A percentile compares a stretch with the other conserved stretches of the same genome.
These are phyloP conservation scores for Drosophila hamatofila DNA, from an alignment of 2,888 invertebrate species.

Conservation along the genomic window DNA sequence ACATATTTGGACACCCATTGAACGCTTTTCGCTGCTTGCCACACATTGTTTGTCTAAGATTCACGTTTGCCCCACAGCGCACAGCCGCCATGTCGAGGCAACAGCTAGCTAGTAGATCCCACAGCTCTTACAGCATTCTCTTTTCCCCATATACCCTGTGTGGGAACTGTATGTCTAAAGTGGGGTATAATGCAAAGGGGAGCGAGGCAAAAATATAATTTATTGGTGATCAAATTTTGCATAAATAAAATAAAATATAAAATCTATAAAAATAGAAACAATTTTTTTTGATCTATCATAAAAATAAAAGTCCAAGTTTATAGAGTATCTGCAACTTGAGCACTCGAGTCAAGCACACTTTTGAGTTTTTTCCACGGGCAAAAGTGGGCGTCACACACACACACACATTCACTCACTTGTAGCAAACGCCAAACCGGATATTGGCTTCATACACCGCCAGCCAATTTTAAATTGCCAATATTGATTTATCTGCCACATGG, in stretches of 20 bases:
- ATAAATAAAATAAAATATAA: background rate
- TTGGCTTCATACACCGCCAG: constrained; percentile 80
- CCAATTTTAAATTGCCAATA: constrained; percentile 81
- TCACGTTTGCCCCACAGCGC: constrained; percentile 53
- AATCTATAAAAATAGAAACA: background rate
- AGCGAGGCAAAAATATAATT: background rate
- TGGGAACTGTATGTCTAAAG: rapidly evolving
- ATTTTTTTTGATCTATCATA: background rate
- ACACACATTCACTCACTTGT: constrained; percentile 13
- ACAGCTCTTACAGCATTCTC: background rate
- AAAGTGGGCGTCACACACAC: constrained; percentile 40
- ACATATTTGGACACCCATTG: constrained; percentile 29
- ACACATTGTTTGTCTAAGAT: constrained; percentile 73
- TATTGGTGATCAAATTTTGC: background rate
- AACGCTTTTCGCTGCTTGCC: constrained; percentile 48
- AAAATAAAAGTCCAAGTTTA: background rate
- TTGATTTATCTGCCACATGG: constrained; percentile 80
- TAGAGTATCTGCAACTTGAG: background rate
- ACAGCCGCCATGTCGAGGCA: background rate
- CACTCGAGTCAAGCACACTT: background rate
- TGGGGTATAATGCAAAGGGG: background rate
- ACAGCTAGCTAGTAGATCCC: background rate
- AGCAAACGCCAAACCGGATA: constrained; percentile 72
- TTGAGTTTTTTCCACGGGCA: background rate
- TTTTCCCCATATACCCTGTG: constrained; percentile 2